phyloP scores from a whole-genome alignment of 2,113 vertebrate species.

The Phylloscopus trochilus region DNA sequence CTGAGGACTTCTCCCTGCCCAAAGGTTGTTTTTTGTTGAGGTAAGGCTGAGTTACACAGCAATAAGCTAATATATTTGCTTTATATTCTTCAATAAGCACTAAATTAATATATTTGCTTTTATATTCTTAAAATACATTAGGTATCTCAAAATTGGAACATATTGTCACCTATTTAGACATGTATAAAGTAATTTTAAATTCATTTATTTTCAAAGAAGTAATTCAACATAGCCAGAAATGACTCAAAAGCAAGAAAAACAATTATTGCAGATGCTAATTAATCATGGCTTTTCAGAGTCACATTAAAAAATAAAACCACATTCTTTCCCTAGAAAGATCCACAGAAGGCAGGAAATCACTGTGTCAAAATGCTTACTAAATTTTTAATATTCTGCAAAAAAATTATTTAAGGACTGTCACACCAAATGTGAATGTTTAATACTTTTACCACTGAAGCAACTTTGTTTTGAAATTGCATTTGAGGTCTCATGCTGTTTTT shows the following conservation, averaged over 20 bases:
- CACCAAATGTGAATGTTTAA: neutral
- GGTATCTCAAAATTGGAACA: neutral
- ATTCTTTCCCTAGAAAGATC: neutral
- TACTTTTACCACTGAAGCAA: neutral
- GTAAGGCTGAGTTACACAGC: neutral
- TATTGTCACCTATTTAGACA: neutral
- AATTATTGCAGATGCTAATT: neutral
- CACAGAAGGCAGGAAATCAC: neutral
- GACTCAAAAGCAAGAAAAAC: neutral
- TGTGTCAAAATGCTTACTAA: neutral
- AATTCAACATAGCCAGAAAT: neutral
- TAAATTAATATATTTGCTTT: neutral
- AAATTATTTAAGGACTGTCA: neutral
- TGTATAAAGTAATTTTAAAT: neutral
- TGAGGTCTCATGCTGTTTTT: neutral
- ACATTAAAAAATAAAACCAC: neutral
- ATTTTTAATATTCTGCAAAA: neutral
- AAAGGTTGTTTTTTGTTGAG: neutral
- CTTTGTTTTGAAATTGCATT: neutral
- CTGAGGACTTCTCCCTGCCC: neutral
- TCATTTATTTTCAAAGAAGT: neutral
- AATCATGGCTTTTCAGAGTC: neutral
- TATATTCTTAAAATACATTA: neutral
- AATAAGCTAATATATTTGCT: neutral
- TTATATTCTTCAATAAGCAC: neutral